Conservation (phyloP, 2,888 invertebrate genomes). For the Melangyna quadrimaculata region DNA sequence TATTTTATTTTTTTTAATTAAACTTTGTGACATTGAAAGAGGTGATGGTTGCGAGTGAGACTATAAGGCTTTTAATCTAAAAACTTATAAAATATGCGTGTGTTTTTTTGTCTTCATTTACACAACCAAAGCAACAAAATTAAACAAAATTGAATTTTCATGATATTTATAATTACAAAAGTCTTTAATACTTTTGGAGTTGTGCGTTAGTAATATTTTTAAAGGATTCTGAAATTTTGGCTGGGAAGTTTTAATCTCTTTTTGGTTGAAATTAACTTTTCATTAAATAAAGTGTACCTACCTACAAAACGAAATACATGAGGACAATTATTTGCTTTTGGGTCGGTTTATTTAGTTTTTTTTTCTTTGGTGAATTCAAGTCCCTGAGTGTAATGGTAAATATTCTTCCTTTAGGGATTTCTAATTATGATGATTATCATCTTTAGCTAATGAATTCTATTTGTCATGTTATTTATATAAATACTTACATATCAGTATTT, state of each 20-base stretch:
- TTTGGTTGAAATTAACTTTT: neutral
- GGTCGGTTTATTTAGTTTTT: neutral
- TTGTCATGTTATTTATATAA: no score
- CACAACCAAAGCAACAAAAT: constrained; percentile 25
- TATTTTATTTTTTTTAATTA: constrained; percentile 32
- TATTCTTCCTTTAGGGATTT: neutral
- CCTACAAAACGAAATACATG: neutral
- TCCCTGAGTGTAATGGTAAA: neutral
- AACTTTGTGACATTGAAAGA: constrained; percentile 42
- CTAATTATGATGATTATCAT: neutral
- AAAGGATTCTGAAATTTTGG: neutral
- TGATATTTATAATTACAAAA: constrained; percentile 17
- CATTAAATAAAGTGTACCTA: neutral
- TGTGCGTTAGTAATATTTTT: neutral
- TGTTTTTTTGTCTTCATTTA: neutral
- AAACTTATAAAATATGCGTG: constrained; percentile 4
- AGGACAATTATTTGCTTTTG: neutral
- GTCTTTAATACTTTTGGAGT: neutral
- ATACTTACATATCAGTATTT: no score
- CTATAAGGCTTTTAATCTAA: constrained; percentile 35
- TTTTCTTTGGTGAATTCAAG: neutral
- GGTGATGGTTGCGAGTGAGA: constrained; percentile 46
- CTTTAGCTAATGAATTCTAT: neutral
- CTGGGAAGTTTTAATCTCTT: neutral
- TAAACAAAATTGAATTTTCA: constrained; percentile 2